A percentile compares a stretch with the other conserved stretches of the same genome.
phyloP scores from a whole-genome alignment of 1,140 invertebrate species.

The Drosophila varians region DNA sequence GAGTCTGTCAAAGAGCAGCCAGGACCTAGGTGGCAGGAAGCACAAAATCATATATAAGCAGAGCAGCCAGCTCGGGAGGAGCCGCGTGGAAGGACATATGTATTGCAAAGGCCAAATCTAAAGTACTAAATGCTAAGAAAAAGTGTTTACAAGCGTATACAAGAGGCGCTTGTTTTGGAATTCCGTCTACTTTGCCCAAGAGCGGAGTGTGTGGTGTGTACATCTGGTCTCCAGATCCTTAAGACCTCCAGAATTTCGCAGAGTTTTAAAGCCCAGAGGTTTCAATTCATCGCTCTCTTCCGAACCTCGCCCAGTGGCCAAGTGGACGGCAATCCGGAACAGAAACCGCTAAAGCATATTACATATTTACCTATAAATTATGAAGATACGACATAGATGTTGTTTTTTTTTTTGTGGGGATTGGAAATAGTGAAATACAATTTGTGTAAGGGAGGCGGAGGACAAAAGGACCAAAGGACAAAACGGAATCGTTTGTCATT shows the following conservation, averaged over 20 bases:
- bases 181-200: conserved; percentile 30
- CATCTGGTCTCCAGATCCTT: background rate
- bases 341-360: conserved; percentile 11
- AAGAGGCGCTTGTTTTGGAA: conserved; percentile 32
- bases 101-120: conserved; percentile 69
- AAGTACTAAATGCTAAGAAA: conserved; percentile 61
- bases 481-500: conserved; percentile 18
- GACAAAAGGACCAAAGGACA: too few relatives aligned
- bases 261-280: conserved; percentile 9
- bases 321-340: conserved; percentile 28
- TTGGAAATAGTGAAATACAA: conserved; percentile 54
- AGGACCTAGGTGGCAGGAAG: background rate
- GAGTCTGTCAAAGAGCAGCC: conserved; percentile 35
- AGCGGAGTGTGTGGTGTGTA: conserved; percentile 10
- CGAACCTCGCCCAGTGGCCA: background rate
- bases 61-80: conserved; percentile 9
- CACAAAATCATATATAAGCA: background rate
- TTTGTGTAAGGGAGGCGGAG: conserved; percentile 22
- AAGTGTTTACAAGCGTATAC: conserved; percentile 45
- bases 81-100: conserved; percentile 2
- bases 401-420: conserved; percentile 56
- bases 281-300: conserved; percentile 3
- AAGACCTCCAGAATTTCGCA: background rate
- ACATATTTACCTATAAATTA: conserved; percentile 45
- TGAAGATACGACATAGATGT: conserved; percentile 37